Conservation (phyloP, 2,888 invertebrate species). For the Sesia bembeciformis region DNA sequence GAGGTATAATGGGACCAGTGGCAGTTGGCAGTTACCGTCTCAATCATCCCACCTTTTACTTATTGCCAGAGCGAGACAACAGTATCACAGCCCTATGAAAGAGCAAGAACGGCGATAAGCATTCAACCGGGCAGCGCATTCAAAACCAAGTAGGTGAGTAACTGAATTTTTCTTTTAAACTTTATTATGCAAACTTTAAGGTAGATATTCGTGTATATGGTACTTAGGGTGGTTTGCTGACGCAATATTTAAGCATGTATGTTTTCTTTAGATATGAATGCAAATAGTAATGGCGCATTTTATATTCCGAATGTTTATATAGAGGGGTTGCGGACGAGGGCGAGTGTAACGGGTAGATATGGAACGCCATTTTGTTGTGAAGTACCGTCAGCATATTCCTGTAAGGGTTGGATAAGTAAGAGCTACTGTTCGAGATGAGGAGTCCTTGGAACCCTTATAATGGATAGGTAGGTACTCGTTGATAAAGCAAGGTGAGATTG, state of each 20-base stretch:
- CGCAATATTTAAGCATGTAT: slow-evolving; percentile 68
- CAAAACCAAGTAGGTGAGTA: slow-evolving; percentile 33
- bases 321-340: slow-evolving; percentile 45
- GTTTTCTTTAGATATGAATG: slow-evolving; percentile 74
- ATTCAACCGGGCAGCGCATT: slow-evolving; percentile 52
- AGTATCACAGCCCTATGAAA: slow-evolving; percentile 4
- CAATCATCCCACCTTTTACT: slow-evolving; percentile 71
- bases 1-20: slow-evolving; percentile 68
- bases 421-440: slow-evolving; percentile 22
- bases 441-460: slow-evolving; percentile 7
- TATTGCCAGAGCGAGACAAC: slow-evolving; percentile 37
- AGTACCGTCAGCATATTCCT: slow-evolving; percentile 49
- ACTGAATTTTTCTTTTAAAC: slow-evolving; percentile 2
- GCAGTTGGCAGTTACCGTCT: slow-evolving; percentile 71
- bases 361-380: slow-evolving; percentile 55
- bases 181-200: slow-evolving; percentile 7
- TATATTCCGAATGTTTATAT: slow-evolving; percentile 69
- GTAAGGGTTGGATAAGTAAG: slow-evolving; percentile 26
- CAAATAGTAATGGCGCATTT: slow-evolving; percentile 74
- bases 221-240: slow-evolving; percentile 26
- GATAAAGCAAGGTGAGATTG: no score
- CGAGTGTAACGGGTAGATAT: slow-evolving; percentile 36
- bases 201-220: slow-evolving; percentile 14
- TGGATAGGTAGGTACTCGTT: no score
- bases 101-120: slow-evolving; percentile 35